These are phyloP conservation scores for Cyphomyrus plagiostoma DNA, from an alignment of 2,113 vertebrate species.

Conservation along the genomic window DNA sequence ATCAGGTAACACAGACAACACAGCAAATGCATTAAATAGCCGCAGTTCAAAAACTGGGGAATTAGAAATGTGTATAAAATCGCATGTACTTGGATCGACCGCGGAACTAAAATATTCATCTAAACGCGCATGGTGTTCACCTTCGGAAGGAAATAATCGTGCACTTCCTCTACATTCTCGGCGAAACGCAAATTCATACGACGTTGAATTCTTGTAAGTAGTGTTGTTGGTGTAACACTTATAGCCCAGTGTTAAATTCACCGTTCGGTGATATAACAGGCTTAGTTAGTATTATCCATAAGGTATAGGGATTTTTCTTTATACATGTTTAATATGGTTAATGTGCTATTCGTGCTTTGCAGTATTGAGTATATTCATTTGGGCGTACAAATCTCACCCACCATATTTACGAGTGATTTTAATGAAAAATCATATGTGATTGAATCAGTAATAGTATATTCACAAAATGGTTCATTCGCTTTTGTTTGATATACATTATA, in stretches of 20 bases:
- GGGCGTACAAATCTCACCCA: neutral
- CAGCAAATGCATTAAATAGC: neutral
- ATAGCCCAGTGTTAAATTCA: neutral
- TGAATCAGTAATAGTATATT: neutral
- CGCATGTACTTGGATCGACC: neutral
- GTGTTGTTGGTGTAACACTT: neutral
- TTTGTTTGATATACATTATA: neutral
- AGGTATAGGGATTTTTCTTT: neutral
- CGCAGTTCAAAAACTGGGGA: neutral
- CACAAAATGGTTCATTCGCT: neutral
- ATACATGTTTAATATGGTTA: neutral
- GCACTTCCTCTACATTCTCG: slow-evolving; percentile 13
- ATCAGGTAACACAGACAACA: neutral
- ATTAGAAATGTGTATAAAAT: neutral
- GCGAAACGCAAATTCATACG: slow-evolving; percentile 13
- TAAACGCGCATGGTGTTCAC: neutral
- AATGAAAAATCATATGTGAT: neutral
- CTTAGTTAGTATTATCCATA: neutral
- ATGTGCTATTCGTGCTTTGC: neutral
- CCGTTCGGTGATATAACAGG: neutral
- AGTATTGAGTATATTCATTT: neutral
- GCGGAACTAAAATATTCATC: neutral
- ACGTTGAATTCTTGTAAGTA: slow-evolving; percentile 10
- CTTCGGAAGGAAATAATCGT: slow-evolving; percentile 1
- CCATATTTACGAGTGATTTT: neutral